These are phyloP conservation scores for Orchesellides sinensis DNA, from an alignment of 2,888 invertebrate genomes.

Conservation along the genomic window DNA sequence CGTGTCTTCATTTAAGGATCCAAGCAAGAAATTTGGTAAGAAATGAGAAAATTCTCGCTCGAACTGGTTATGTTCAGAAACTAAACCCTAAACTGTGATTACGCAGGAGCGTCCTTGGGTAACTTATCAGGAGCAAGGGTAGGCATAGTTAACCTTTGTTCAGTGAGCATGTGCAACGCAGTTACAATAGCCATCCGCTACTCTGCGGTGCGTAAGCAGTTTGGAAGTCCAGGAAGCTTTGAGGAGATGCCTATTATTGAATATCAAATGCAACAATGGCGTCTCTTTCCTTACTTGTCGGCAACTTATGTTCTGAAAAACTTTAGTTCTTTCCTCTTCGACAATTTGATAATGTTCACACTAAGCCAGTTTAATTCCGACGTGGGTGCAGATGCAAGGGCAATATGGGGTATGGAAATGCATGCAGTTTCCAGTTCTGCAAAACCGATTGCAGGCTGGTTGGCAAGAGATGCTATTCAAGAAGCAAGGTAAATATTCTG, in stretches of 20 bases:
- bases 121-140: constrained; percentile 83
- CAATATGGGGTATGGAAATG: constrained; percentile 77
- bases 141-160: constrained; percentile 77
- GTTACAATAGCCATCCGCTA: constrained; percentile 79
- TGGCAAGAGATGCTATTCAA: constrained; percentile 90
- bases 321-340: constrained; percentile 71
- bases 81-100: too few relatives aligned
- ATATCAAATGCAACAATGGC: constrained; percentile 86
- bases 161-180: constrained; percentile 62
- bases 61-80: background rate
- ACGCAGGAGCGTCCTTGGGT: constrained; percentile 74
- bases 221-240: constrained; percentile 75
- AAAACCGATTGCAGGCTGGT: constrained; percentile 87
- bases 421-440: constrained; percentile 79
- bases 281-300: constrained; percentile 78
- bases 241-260: constrained; percentile 92
- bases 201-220: constrained; percentile 78
- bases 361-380: constrained; percentile 52
- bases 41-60: background rate
- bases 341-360: constrained; percentile 19
- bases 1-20: constrained; percentile 91
- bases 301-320: constrained; percentile 77
- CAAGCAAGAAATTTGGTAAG: constrained; percentile 87
- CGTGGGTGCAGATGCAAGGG: constrained; percentile 21
- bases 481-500: constrained; percentile 81